Percentiles rank a stretch among this genome's conserved stretches.
Conservation (phyloP, 2,888 invertebrate genomes). For the Ectemnius cavifrons region DNA sequence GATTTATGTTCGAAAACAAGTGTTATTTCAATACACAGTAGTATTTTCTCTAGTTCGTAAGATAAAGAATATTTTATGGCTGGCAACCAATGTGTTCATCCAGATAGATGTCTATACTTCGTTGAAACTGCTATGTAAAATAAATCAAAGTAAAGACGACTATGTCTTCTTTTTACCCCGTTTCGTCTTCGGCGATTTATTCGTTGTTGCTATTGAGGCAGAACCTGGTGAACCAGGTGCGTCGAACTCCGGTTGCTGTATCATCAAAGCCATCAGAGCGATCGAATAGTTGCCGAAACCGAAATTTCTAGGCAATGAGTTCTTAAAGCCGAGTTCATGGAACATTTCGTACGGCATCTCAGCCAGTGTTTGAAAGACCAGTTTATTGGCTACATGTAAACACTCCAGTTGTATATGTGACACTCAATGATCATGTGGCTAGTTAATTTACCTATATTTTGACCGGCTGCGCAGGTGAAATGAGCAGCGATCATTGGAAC, state of each 20-base stretch:
- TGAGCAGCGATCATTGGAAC: slow-evolving; percentile 51
- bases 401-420: background rate
- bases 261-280: slow-evolving; percentile 42
- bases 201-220: background rate
- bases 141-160: slow-evolving; percentile 8
- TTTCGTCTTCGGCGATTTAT: slow-evolving; percentile 9
- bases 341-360: slow-evolving; percentile 46
- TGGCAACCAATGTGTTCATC: background rate
- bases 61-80: background rate
- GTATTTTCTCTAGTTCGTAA: background rate
- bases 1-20: background rate
- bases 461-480: slow-evolving; percentile 53
- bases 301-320: slow-evolving; percentile 23
- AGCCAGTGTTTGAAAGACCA: slow-evolving; percentile 43
- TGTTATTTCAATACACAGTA: too few relatives aligned
- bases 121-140: background rate
- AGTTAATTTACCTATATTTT: slow-evolving; percentile 53
- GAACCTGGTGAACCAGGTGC: background rate
- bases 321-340: background rate
- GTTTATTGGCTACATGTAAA: slow-evolving; percentile 35
- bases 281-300: slow-evolving; percentile 45
- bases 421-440: background rate
- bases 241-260: background rate
- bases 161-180: background rate
- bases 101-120: slow-evolving; percentile 1